Evolutionary conservation across 2,888 invertebrate genomes (phyloP), one percentile per base, ranked within the genome.

Genomic region (Odontocolon sp.): DNA sequence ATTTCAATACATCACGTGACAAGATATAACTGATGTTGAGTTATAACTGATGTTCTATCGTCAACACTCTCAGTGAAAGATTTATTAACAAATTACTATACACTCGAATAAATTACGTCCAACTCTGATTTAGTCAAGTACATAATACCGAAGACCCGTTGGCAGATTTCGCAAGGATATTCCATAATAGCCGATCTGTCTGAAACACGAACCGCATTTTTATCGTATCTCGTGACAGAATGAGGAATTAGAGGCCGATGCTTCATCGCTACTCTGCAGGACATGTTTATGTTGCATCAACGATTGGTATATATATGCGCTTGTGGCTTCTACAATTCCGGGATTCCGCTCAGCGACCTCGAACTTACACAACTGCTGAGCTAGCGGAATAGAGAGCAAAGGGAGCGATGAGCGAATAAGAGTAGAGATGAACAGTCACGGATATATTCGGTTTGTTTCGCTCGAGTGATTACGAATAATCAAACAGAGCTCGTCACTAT

Each of bases 311-410:
- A 54, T 66, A 50, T 47, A n/a, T 31, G 23, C 66, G 54, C 45
- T 52, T 26, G 9, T 42, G 42, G 63, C 47, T 72, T 67, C 52
- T 61, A 38, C 45, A 66, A 70, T 66, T 66, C 66, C 59, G 70
- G 57, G 59, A 76, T 76, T 70, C 52, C 61, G 45, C 63, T 61
- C 61, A 33, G 42, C 66, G 75, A 80, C 83, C 83, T 83, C 78
- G 80, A 82, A 80, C 80, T 83, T 83, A 82, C 61, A 81, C 83
- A 82, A 82, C 67, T 36, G 26, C 28, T n/a, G n/a, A n/a, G n/a
- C 31, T 2, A n/a, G 31, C 33, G 21, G 33, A 50, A 63, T 36
- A 14, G 16, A 36, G 33, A 21, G 47, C 47, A 21, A 26, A 14
- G 2, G 21, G 14, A 2, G 16, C 9, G 4, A 50, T 11, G 50